phyloP scores from a whole-genome alignment of 2,113 vertebrate species.

The Rhabdomys dilectus region DNA sequence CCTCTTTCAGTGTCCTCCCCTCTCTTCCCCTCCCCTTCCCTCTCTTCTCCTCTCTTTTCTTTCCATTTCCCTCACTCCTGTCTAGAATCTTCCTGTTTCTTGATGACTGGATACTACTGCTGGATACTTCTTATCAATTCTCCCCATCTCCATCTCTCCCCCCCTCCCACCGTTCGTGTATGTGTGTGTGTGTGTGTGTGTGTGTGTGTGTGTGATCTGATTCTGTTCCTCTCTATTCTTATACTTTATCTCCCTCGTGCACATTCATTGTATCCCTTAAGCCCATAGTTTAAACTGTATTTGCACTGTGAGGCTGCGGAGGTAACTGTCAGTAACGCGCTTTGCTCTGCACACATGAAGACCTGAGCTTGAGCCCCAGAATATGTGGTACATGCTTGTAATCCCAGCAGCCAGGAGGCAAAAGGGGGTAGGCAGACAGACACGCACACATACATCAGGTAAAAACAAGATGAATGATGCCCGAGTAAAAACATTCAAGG shows the following conservation, averaged over 20 bases:
- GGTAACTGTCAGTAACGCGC: too few species aligned
- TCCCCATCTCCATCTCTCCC: neutral
- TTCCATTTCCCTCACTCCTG: neutral
- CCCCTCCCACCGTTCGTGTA: too few species aligned
- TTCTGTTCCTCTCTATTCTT: neutral
- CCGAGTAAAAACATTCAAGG: neutral
- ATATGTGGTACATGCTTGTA: neutral
- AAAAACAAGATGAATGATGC: neutral
- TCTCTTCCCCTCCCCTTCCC: accelerated
- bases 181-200: too few species aligned
- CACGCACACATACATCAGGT: too few species aligned
- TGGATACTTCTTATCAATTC: too few species aligned
- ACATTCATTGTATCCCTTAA: neutral
- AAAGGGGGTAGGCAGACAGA: neutral
- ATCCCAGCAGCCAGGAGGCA: neutral
- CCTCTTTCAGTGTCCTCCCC: too few species aligned
- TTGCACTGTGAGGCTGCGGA: neutral
- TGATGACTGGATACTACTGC: neutral
- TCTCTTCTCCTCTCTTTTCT: too few species aligned
- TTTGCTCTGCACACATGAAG: neutral
- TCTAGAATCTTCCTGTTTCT: neutral
- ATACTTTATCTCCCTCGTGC: neutral
- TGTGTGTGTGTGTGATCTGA: neutral
- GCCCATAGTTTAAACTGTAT: neutral
- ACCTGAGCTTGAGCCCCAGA: neutral